Evolutionary conservation across 2,113 vertebrate genomes (phyloP).

Genomic region (Halichoerus grypus): DNA sequence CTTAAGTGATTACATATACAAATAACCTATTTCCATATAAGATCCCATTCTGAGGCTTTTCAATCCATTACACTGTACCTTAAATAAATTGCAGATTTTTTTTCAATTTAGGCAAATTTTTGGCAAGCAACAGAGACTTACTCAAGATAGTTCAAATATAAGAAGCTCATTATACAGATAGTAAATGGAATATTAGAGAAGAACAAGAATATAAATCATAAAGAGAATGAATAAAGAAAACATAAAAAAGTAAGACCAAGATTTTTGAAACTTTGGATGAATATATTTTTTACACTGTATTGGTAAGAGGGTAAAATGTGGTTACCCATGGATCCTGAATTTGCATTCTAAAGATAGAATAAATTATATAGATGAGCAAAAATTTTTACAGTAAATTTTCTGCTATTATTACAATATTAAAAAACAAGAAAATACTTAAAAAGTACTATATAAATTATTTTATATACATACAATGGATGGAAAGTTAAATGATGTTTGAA

Average conservation of each 20-base stretch:
- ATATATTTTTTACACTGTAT: neutral
- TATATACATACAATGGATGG: neutral
- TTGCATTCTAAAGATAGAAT: neutral
- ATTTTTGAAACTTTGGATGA: neutral
- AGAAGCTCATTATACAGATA: neutral
- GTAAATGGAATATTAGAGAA: neutral
- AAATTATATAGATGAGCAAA: neutral
- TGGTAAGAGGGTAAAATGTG: neutral
- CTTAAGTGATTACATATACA: neutral
- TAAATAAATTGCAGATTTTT: neutral
- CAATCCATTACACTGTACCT: neutral
- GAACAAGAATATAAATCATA: neutral
- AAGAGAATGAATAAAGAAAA: neutral
- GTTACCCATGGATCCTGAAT: neutral
- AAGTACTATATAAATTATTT: neutral
- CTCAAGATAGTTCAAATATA: neutral
- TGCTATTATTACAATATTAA: neutral
- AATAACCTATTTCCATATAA: neutral
- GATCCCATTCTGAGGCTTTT: neutral
- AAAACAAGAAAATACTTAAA: neutral
- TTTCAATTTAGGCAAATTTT: neutral
- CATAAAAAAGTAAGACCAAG: neutral
- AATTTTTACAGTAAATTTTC: neutral
- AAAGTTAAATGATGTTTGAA: conserved; percentile 6
- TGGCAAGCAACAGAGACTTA: neutral